Conservation (phyloP, 2,113 vertebrate species). For the Globicephala melas region DNA sequence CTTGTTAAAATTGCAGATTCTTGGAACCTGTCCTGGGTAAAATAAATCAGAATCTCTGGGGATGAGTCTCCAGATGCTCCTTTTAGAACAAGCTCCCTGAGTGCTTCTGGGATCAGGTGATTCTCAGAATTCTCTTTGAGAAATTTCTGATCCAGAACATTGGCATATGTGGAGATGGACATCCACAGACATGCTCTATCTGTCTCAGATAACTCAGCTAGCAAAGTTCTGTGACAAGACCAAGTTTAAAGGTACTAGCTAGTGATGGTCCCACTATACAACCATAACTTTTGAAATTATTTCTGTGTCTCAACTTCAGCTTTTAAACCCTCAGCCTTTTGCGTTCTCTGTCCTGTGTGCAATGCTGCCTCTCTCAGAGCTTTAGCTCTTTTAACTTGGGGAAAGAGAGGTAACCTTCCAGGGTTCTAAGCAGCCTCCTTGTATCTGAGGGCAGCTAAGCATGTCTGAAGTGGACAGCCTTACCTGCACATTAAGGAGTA, state of each 20-base stretch:
- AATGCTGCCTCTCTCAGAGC: not conserved
- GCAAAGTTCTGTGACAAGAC: not conserved
- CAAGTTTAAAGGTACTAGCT: not conserved
- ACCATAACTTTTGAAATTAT: not conserved
- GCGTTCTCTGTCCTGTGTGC: not conserved
- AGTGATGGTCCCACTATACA: not conserved
- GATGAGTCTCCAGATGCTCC: not conserved
- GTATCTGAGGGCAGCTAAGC: not conserved
- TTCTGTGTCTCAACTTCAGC: not conserved
- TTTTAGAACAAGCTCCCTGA: not conserved
- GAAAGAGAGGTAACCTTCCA: not conserved
- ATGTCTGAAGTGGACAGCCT: not conserved
- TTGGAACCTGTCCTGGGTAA: not conserved
- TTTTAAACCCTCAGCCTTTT: not conserved
- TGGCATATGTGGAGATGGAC: not conserved
- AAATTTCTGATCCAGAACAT: not conserved
- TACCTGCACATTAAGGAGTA: conserved; percentile 34
- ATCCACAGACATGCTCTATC: not conserved
- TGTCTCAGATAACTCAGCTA: not conserved
- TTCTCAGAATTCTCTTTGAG: not conserved
- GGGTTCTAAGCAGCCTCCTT: not conserved
- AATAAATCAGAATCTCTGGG: not conserved
- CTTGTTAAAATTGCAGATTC: not conserved
- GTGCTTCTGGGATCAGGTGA: not conserved
- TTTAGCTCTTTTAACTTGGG: not conserved